These are phyloP conservation scores for Alentia gelatinosa DNA, from an alignment of 2,888 invertebrate species.

Conservation along the genomic window DNA sequence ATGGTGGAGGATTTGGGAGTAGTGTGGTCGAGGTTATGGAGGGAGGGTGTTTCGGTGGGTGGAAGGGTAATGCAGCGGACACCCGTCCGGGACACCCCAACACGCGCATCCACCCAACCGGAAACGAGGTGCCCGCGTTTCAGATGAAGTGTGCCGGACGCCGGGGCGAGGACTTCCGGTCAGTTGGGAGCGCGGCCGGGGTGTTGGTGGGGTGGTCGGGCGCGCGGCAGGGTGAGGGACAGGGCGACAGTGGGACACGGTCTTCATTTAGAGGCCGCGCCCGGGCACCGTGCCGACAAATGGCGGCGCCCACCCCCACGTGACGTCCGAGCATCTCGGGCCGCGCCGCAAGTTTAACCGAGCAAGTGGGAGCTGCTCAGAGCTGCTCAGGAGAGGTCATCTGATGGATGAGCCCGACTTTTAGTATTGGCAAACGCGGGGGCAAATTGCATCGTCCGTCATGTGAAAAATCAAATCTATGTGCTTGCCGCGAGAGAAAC, in stretches of 20 bases:
- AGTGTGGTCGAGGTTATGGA: neutral
- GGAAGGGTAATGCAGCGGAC: conserved; percentile 18
- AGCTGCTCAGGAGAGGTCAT: neutral
- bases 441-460: conserved; percentile 46
- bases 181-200: neutral
- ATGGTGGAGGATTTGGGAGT: neutral
- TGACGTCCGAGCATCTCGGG: conserved; percentile 21
- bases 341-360: conserved; percentile 19
- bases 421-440: conserved; percentile 41
- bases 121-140: neutral
- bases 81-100: neutral
- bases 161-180: neutral
- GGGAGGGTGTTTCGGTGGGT: neutral
- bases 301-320: neutral
- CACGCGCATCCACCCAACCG: neutral
- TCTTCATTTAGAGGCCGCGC: neutral
- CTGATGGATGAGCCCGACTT: conserved; percentile 49
- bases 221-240: neutral
- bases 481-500: conserved; percentile 22
- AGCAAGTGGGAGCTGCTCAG: conserved; percentile 30
- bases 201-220: neutral
- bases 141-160: conserved; percentile 22
- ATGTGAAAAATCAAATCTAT: conserved; percentile 54
- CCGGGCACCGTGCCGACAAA: neutral
- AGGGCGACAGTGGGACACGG: neutral